Base-by-base conservation (phyloP, 2,797 vertebrate species). In the Hydrocynus forskahlii region DNA sequence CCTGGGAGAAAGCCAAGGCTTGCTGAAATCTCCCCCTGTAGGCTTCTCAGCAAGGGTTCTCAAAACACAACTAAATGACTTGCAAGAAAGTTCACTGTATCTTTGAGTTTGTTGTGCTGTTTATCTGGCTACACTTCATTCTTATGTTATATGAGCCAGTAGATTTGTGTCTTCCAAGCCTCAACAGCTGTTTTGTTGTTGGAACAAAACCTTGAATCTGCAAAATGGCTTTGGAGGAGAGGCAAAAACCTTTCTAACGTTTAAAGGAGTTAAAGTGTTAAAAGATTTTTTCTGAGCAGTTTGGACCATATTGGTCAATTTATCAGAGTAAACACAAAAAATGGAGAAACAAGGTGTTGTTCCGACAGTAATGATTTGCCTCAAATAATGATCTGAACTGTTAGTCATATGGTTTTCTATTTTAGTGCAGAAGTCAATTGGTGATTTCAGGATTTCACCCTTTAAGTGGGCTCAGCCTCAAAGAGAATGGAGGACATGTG, bases 31-130 rank as follows among this genome's bases (percentile, higher is more conserved):
- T 57, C 50, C 57, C 52, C 50, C 71, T 57, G 50, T 73, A 52
- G 71, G 54, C 52, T 54, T 57, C 54, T 55, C 25, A 57, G 25
- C 19, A n/a, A 73, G 29, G 50, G 50, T 72, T 40, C 63, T 66
- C 40, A 66, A 66, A 25, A 64, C 63, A 66, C 29, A 66, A 40
- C 63, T 66, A 66, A 66, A 40, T 38, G 63, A 66, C 35, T 66
- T 66, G 17, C 63, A 72, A 29, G 54, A 70, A 70, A 70, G 68
- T 70, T 70, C 68, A 70, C 19, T 12, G 48, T 17, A 52, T 54
- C 17, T 72, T 72, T 40, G 35, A 66, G 63, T 17, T 66, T 66
- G 35, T 6, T 66, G 63, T 40, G 40, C 63, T 66, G 63, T 29
- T 35, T 29, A 62, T 62, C 16, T 17, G 48, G 35, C 21, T 62